Conservation (phyloP, 2,113 vertebrate genomes). For the Triplophysa dalaica region DNA sequence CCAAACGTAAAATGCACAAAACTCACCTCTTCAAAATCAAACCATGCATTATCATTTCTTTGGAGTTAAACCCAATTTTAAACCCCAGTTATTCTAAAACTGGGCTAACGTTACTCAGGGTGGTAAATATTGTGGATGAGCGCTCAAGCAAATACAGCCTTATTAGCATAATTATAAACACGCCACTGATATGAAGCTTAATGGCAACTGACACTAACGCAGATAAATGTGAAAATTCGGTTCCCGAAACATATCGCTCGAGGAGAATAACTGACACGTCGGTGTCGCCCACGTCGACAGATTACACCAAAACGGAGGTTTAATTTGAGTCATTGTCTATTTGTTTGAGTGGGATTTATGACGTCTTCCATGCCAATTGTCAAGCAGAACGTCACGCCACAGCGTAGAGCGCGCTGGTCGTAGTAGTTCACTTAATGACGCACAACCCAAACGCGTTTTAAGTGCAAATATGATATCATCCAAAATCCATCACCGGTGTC, state of each 20-base stretch:
- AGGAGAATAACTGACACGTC: neutral
- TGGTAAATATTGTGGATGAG: constrained; percentile 19
- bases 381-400: neutral
- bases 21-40: neutral
- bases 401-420: neutral
- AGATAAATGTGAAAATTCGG: constrained; percentile 28
- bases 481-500: neutral
- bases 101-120: neutral
- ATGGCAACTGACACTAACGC: constrained; percentile 32
- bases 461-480: neutral
- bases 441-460: constrained; percentile 8
- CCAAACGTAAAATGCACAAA: neutral
- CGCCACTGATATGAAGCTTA: constrained; percentile 11
- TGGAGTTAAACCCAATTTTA: constrained; percentile 11
- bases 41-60: constrained; percentile 3
- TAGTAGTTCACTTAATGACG: constrained; percentile 24
- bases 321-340: constrained; percentile 9
- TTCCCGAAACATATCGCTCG: constrained; percentile 1
- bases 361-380: neutral
- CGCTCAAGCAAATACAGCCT: constrained; percentile 22
- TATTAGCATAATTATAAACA: constrained; percentile 41
- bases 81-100: neutral
- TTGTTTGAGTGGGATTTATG: constrained; percentile 2
- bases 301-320: constrained; percentile 20
- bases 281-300: neutral